Evolutionary conservation across 2,797 vertebrate species (phyloP).

Genomic region (Melanotaenia boesemani): DNA sequence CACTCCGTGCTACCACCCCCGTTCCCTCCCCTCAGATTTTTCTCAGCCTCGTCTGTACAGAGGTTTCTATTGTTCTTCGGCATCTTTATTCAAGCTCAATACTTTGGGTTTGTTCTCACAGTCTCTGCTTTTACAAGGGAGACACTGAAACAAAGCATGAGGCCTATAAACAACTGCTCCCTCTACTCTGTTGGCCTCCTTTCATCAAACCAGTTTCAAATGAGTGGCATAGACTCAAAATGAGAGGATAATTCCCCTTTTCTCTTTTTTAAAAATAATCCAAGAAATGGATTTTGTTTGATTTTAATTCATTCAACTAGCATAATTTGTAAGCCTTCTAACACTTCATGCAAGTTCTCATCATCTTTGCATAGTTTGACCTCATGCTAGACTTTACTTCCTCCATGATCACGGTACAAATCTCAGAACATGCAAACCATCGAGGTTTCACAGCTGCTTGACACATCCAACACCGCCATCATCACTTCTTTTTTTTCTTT

Average conservation of each 20-base stretch:
- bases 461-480: no score
- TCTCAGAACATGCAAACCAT: not conserved
- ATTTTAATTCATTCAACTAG: not conserved
- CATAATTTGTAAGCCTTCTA: not conserved
- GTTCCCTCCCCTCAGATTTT: slow-evolving; percentile 28
- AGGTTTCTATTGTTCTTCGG: slow-evolving; percentile 64
- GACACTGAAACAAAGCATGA: slow-evolving; percentile 56
- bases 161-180: slow-evolving; percentile 28
- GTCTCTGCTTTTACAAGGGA: slow-evolving; percentile 39
- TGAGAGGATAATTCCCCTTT: not conserved
- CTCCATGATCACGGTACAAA: not conserved
- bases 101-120: slow-evolving; percentile 58
- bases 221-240: slow-evolving; percentile 10
- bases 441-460: not conserved
- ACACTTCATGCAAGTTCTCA: not conserved
- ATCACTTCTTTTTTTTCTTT: not conserved
- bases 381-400: not conserved
- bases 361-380: not conserved
- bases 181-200: slow-evolving; percentile 12
- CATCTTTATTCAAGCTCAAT: slow-evolving; percentile 61
- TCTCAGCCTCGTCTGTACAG: slow-evolving; percentile 51
- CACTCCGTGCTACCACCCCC: not conserved
- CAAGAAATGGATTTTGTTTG: no score
- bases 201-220: slow-evolving; percentile 32
- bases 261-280: not conserved